These are phyloP conservation scores for Steinernema carpocapsae DNA, from an alignment of 2,888 invertebrate species.

Conservation along the genomic window DNA sequence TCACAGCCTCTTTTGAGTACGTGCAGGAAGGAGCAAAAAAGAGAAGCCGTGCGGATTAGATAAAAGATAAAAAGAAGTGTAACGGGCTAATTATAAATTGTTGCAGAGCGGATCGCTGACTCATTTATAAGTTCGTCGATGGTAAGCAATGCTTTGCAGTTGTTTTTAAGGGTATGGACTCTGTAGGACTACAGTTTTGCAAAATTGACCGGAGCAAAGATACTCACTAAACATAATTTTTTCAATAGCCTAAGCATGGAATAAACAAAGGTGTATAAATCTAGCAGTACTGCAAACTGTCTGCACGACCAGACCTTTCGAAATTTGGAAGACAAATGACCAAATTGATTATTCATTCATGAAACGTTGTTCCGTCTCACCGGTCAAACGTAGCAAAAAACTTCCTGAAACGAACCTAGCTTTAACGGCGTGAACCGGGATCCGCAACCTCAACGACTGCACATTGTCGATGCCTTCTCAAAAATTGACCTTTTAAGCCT, in stretches of 20 bases:
- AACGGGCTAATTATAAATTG: neutral
- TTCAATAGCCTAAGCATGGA: no score
- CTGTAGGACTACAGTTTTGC: neutral
- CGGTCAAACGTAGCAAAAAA: neutral
- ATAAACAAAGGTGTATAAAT: no score
- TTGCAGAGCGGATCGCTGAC: neutral
- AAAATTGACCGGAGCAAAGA: neutral
- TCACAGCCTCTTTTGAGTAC: neutral
- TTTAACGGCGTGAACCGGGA: no score
- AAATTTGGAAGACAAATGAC: neutral
- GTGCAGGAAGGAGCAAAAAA: neutral
- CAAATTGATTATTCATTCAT: slow-evolving; percentile 5
- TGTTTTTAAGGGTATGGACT: neutral
- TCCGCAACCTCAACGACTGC: no score
- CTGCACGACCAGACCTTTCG: neutral
- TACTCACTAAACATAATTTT: neutral
- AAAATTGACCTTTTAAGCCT: neutral
- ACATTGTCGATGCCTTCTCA: no score
- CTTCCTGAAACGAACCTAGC: neutral
- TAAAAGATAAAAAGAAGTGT: neutral
- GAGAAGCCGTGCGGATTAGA: no score
- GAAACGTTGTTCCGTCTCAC: neutral
- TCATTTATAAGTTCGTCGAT: no score
- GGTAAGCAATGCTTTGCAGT: neutral
- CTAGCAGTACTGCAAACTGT: no score